phyloP scores from a whole-genome alignment of 2,797 vertebrate species.

The Allobates femoralis region DNA sequence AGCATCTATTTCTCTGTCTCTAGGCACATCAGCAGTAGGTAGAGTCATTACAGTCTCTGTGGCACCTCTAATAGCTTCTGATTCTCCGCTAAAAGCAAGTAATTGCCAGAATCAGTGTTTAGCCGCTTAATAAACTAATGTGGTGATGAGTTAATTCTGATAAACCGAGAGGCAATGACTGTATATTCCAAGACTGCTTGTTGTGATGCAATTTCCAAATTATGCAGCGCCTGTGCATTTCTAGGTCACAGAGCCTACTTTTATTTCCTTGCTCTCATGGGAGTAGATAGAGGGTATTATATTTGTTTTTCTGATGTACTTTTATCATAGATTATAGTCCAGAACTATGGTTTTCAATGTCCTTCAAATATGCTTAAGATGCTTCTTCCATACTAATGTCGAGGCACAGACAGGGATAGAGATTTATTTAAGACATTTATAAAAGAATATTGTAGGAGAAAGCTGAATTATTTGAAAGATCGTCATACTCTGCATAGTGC shows the following conservation, averaged over 20 bases:
- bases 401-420: slow-evolving; percentile 2
- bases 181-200: slow-evolving; percentile 68
- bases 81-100: slow-evolving; percentile 56
- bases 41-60: slow-evolving; percentile 62
- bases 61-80: slow-evolving; percentile 58
- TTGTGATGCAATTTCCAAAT: slow-evolving; percentile 65
- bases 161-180: slow-evolving; percentile 64
- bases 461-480: not conserved
- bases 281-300: slow-evolving; percentile 58
- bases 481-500: not conserved
- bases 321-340: slow-evolving; percentile 27
- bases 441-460: not conserved
- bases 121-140: slow-evolving; percentile 60
- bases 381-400: slow-evolving; percentile 35
- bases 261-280: slow-evolving; percentile 64
- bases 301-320: slow-evolving; percentile 20
- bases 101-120: slow-evolving; percentile 63
- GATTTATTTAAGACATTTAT: slow-evolving; percentile 11
- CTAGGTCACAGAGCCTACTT: slow-evolving; percentile 62
- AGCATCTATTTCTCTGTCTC: slow-evolving; percentile 43
- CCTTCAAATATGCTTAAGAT: slow-evolving; percentile 35
- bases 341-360: slow-evolving; percentile 30
- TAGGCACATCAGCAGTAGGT: slow-evolving; percentile 31
- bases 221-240: slow-evolving; percentile 66
- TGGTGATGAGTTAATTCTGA: slow-evolving; percentile 71